Evolutionary conservation across 2,113 vertebrate genomes (phyloP), one percentile per base, ranked within the genome.

Genomic region (Clarias gariepinus): DNA sequence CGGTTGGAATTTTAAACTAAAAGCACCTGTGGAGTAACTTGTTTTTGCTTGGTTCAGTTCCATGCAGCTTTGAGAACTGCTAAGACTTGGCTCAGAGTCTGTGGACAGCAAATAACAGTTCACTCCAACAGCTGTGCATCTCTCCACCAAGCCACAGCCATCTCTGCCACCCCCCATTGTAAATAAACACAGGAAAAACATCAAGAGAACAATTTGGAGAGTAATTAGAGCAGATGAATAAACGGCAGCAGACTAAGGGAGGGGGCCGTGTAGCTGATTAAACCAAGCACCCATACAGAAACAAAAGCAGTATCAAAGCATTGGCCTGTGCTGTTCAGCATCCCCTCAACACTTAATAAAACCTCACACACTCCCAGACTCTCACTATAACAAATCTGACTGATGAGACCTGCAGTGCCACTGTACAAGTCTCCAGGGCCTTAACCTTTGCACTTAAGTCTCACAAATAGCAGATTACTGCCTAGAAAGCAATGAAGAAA

Each of bases 131-230:
- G 90, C 90, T 92, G 90, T 91, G 93, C 93, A 93, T 91, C 90
- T 91, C 91, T 91, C 92, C 91, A 91, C 91, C 93, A 92, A 94
- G 93, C 92, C 93, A 92, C 91, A 93, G 91, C 89, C 91, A 93
- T 94, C 92, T 92, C 87, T 90, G 87, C 88, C 71, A 30, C 86
- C 90, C 91, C 91, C 87, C 86, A 85, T 90, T 87, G 92, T 91
- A 94, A 94, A 92, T 92, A 94, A 93, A 94, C 93, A 93, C 92
- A 92, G 93, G 57, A 92, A 92, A 87, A 93, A 92, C 94, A 94
- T 92, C 93, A 93, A 92, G 94, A 95, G 94, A 94, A 95, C 94
- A 94, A 94, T 95, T 94, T 94, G 92, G 93, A 88, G 90, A 93
- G 92, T 94, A 95, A 95, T 95, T 95, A 95, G 92, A 92, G 89